Base-by-base conservation (phyloP, 1,140 invertebrate species). In the Anagrus nilaparvatae region DNA sequence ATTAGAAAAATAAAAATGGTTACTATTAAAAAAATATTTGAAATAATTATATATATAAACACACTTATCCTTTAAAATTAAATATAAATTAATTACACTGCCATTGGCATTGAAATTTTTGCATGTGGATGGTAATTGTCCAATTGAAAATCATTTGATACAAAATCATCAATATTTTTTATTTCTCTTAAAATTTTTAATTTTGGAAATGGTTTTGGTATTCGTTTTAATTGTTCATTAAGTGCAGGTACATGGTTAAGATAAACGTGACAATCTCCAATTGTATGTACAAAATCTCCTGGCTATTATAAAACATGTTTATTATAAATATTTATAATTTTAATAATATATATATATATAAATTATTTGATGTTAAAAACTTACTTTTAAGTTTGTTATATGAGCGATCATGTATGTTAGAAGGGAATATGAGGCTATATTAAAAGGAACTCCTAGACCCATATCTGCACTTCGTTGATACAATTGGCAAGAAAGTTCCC, bases 401-500 rank as follows among this genome's bases (percentile, higher is more conserved):
- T 97, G 87, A 37, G 95, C 95, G 51, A 99, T 86, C 90, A 99
- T 97, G 52, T 85, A 83, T 9, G 90, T 97, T 1, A 99, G 70
- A 5, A 99, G 59, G 2, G 94, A 79, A 71, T 99, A 99, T 46
- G 91, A 97, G 13, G 96, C 95, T 55, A 99, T 96, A 62, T 99
- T 99, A 60, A 99, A 99, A 14, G 96, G 96, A 3, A 99, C 94
- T 16, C 96, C 96, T 3, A 99, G 69, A 6, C 94, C 94, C 82
- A 99, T 91, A 67, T 99, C 96, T 13, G 90, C 95, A 47, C 93
- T 97, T 55, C 96, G 73, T 69, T 99, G 96, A 63, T 97, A 98
- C 44, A 99, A 63, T 54, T 94, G 83, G 61, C 92, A 97, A 4
- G 87, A 95, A 0, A 89, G 59, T 54, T 82, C 71, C 10, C 81